Evolutionary conservation across 2,797 vertebrate species (phyloP).

Genomic region (Characodon lateralis): DNA sequence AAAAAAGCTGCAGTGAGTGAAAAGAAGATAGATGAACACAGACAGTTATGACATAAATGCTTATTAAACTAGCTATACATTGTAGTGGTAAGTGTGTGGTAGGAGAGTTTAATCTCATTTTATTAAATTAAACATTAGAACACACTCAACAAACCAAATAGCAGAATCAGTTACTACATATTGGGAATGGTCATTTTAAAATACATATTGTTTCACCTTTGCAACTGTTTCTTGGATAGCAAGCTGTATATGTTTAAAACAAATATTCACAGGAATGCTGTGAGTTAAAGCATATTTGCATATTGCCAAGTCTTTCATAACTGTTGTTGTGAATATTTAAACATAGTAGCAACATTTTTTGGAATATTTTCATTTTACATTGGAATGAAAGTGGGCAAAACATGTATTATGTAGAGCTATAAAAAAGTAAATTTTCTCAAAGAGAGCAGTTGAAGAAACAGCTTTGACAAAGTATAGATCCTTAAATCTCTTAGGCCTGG

Average conservation of each 20-base stretch:
- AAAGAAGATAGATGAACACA: conserved; percentile 3
- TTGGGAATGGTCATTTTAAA: neutral
- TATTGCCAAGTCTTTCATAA: neutral
- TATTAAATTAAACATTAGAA: neutral
- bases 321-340: neutral
- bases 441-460: too few species aligned
- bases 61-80: too few species aligned
- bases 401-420: too few species aligned
- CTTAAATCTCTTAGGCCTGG: too few species aligned
- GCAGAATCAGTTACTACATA: neutral
- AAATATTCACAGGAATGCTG: too few species aligned
- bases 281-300: neutral
- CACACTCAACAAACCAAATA: neutral
- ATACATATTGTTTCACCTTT: neutral
- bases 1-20: conserved; percentile 11
- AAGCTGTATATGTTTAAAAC: neutral
- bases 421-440: too few species aligned
- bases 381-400: neutral
- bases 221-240: neutral
- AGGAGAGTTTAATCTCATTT: neutral
- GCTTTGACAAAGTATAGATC: too few species aligned
- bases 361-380: neutral
- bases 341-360: neutral
- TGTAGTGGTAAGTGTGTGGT: neutral
- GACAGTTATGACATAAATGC: too few species aligned